Evolutionary conservation across 2,113 vertebrate species (phyloP).

Genomic region (Misgurnus mizolepis): DNA sequence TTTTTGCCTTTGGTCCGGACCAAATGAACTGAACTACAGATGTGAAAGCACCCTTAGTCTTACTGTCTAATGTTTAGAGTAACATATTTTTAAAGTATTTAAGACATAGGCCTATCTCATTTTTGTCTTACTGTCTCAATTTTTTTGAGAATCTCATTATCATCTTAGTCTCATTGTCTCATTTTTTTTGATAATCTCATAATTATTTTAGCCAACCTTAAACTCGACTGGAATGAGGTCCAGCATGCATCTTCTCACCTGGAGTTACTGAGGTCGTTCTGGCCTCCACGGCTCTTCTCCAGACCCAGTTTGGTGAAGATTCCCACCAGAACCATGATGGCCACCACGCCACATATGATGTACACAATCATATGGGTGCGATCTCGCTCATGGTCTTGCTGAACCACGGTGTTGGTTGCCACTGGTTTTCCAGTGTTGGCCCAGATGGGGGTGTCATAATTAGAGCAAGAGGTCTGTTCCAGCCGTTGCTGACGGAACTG

Average conservation of each 20-base stretch:
- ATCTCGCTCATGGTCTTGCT: conserved; percentile 78
- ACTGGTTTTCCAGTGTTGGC: conserved; percentile 87
- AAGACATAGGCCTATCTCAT: no score
- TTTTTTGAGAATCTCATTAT: no score
- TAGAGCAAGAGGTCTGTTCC: conserved; percentile 90
- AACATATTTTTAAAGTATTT: no score
- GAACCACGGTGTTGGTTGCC: conserved; percentile 77
- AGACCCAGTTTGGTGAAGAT: conserved; percentile 91
- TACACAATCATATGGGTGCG: conserved; percentile 92
- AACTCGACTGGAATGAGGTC: no score
- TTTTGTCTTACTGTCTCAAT: no score
- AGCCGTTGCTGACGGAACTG: conserved; percentile 89
- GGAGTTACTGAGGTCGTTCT: conserved; percentile 81
- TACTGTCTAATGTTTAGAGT: no score
- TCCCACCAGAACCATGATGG: conserved; percentile 90
- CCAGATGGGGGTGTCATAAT: conserved; percentile 91
- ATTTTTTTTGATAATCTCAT: no score
- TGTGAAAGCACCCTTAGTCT: no score
- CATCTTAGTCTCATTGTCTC: no score
- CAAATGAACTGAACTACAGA: no score
- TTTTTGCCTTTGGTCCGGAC: no score
- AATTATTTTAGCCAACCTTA: no score
- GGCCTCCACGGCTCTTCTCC: conserved; percentile 83
- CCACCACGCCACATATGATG: conserved; percentile 92
- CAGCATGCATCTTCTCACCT: conserved; percentile 75